These are phyloP conservation scores for Lithophane leautieri DNA, from an alignment of 2,888 invertebrate genomes.

Conservation along the genomic window DNA sequence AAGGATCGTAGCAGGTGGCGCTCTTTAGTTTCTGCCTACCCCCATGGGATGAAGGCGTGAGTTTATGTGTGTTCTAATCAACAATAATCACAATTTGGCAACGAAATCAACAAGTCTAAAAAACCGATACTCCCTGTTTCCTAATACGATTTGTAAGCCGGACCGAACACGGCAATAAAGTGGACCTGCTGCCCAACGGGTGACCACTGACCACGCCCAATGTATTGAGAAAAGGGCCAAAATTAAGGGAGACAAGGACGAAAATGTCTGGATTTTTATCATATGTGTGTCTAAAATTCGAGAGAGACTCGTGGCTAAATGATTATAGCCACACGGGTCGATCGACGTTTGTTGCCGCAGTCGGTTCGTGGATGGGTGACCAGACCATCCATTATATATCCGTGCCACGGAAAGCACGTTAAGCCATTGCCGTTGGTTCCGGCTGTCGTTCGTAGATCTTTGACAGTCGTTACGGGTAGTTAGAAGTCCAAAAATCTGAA, in stretches of 20 bases:
- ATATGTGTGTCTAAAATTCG: background rate
- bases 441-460: background rate
- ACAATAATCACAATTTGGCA: background rate
- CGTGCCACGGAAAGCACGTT: background rate
- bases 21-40: no score
- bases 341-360: background rate
- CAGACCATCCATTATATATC: no score
- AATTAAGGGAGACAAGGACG: constrained; percentile 38
- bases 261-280: background rate
- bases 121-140: constrained; percentile 43
- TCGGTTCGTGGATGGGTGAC: background rate
- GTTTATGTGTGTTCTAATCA: background rate
- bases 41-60: no score
- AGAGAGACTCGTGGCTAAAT: background rate
- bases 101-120: constrained; percentile 69
- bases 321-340: background rate
- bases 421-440: background rate
- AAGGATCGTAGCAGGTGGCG: no score
- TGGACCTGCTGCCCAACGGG: constrained; percentile 68
- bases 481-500: background rate
- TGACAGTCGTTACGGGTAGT: background rate
- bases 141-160: constrained; percentile 60
- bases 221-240: constrained; percentile 67
- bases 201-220: constrained; percentile 71
- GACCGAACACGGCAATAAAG: constrained; percentile 64